These are phyloP conservation scores for Sander lucioperca DNA, from an alignment of 2,113 vertebrate genomes.

Conservation along the genomic window DNA sequence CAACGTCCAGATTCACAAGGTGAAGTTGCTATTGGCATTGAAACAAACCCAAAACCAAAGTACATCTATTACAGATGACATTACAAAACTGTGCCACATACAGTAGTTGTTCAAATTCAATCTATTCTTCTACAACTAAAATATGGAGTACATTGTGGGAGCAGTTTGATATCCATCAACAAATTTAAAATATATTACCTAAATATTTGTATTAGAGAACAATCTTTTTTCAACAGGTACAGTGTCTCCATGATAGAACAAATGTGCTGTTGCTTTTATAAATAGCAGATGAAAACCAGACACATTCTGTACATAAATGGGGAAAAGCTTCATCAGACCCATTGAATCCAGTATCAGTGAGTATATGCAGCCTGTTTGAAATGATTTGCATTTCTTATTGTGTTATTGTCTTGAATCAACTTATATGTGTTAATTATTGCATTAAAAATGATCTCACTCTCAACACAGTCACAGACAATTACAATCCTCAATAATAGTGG, in stretches of 20 bases:
- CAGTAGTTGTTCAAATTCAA: neutral
- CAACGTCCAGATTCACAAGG: neutral
- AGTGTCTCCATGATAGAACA: neutral
- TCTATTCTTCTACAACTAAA: neutral
- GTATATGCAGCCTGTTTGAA: neutral
- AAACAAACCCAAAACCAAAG: neutral
- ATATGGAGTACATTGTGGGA: neutral
- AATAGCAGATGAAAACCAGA: constrained; percentile 1
- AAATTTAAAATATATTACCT: neutral
- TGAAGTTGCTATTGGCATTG: neutral
- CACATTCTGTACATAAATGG: neutral
- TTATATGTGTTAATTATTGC: neutral
- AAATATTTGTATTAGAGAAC: neutral
- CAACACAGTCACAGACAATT: neutral
- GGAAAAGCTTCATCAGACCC: neutral
- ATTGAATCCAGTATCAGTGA: neutral
- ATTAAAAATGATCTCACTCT: neutral
- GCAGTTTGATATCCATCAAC: neutral
- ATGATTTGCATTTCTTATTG: neutral
- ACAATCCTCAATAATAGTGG: constrained; percentile 4
- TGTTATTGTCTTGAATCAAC: neutral
- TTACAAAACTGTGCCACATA: neutral
- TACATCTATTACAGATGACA: neutral
- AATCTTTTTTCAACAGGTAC: neutral
- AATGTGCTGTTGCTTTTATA: neutral